Evolutionary conservation across 2,888 invertebrate genomes (phyloP), one percentile per base, ranked within the genome.

Genomic region (Heliconius aoede): DNA sequence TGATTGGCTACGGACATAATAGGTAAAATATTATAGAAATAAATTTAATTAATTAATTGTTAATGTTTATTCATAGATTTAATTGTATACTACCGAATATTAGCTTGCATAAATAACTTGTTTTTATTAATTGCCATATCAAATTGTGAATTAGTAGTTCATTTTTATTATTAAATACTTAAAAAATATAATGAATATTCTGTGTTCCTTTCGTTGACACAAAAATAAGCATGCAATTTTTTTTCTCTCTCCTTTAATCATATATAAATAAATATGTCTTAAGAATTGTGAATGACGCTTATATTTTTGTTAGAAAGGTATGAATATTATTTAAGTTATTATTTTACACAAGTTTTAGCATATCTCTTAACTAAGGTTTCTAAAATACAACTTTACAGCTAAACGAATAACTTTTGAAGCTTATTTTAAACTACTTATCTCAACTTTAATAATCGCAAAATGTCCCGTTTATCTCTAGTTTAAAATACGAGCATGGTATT

Each of bases 1-100:
- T 78, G 72, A 80, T 65, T 76, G 58, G 46, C 55, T 61, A 62
- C 3, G 21, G 67, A 75, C 74, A 73, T 76, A 71, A 76, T 73
- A 62, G 65, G 76, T 55, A 36, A 40, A n/a, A 61, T 61, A 60
- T 28, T 60, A 40, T 11, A 26, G 26, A 36, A 72, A 69, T 69
- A 55, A n/a, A 55, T 69, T 55, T 55, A 24, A 55, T 55, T 69
- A 32, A 69, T 69, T 69, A 69, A 69, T 69, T 51, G 7, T 30
- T 55, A 30, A 51, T 51, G 51, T 68, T 69, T 69, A 69, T 30
- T 55, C 30, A 55, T 69, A 55, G 30, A 30, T 69, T 30, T 55
- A 32, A 69, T 55, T 30, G 32, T 55, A 55, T 68, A 68, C 30
- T 30, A 72, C 72, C 18, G 55, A 71, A 71, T 32, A 51, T 28